Conservation (phyloP, 2,888 invertebrate genomes). For the Fragum fragum region DNA sequence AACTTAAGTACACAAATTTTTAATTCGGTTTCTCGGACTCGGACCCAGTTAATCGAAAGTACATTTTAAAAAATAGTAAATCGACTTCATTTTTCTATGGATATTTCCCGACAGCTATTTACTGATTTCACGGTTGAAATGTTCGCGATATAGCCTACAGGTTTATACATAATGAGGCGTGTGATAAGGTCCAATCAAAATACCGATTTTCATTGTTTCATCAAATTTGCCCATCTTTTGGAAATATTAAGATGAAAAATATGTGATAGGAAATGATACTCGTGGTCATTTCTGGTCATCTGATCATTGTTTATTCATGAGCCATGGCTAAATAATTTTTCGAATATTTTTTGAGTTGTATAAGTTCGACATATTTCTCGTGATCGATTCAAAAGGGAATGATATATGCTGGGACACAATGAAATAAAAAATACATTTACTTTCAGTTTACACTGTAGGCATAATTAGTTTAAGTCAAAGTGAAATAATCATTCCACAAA, state of each 20-base stretch:
- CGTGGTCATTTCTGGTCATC: not conserved
- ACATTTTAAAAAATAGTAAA: too few species aligned
- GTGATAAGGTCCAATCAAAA: slow-evolving; percentile 11
- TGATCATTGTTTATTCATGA: not conserved
- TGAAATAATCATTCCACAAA: too few species aligned
- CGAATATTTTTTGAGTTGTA: not conserved
- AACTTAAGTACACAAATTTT: too few species aligned
- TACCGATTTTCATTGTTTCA: slow-evolving; percentile 15
- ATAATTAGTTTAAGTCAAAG: too few species aligned
- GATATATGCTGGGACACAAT: too few species aligned
- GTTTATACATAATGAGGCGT: slow-evolving; percentile 4
- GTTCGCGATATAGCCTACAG: slow-evolving; percentile 3
- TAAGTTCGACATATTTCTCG: too few species aligned
- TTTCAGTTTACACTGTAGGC: too few species aligned
- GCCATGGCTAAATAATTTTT: not conserved
- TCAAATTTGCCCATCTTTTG: slow-evolving; percentile 17
- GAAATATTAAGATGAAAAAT: not conserved
- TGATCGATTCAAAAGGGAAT: too few species aligned
- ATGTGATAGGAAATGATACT: not conserved
- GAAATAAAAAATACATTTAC: too few species aligned
- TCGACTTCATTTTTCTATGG: too few species aligned
- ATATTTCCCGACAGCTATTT: not conserved
- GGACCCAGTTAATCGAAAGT: too few species aligned
- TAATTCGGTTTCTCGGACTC: too few species aligned
- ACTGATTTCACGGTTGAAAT: not conserved